Conservation (phyloP, 2,888 invertebrate species). For the Eretmocerus hayati region DNA sequence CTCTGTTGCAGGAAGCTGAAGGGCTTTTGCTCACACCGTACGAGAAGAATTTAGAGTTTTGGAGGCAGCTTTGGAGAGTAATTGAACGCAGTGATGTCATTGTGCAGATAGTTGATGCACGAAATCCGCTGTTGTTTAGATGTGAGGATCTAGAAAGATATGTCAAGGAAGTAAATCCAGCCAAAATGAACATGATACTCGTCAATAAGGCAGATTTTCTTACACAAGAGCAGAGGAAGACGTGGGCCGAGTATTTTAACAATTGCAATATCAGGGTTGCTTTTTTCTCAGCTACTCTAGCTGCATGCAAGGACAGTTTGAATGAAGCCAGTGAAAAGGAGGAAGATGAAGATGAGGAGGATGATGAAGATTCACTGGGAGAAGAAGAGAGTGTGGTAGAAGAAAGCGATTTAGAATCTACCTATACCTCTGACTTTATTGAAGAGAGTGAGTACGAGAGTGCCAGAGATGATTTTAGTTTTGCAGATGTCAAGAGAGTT, state of each 20-base stretch:
- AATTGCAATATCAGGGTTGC: conserved; percentile 63
- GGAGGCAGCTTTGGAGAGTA: conserved; percentile 98
- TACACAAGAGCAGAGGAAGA: conserved; percentile 67
- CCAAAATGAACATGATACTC: conserved; percentile 75
- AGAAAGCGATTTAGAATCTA: conserved; percentile 23
- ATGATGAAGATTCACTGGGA: conserved; percentile 29
- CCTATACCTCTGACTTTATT: conserved; percentile 24
- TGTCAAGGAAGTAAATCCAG: conserved; percentile 65
- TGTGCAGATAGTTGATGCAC: conserved; percentile 90
- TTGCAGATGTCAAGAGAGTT: conserved; percentile 11
- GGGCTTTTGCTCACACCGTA: conserved; percentile 88
- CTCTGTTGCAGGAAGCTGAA: conserved; percentile 69
- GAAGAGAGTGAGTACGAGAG: conserved; percentile 33
- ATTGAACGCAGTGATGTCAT: conserved; percentile 93
- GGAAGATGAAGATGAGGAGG: conserved; percentile 25
- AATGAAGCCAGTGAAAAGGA: conserved; percentile 25
- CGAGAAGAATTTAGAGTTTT: conserved; percentile 95
- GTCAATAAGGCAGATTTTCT: conserved; percentile 95
- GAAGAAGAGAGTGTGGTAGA: conserved; percentile 21
- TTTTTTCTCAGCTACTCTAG: conserved; percentile 81
- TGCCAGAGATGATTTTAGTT: conserved; percentile 13
- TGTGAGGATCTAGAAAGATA: conserved; percentile 87
- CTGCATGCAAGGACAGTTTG: conserved; percentile 47
- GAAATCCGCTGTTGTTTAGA: conserved; percentile 90
- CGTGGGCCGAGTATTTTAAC: conserved; percentile 82